Base-by-base conservation (phyloP, 37 sponge, comb jelly and placozoan genomes). In the Beroe forskalii region DNA sequence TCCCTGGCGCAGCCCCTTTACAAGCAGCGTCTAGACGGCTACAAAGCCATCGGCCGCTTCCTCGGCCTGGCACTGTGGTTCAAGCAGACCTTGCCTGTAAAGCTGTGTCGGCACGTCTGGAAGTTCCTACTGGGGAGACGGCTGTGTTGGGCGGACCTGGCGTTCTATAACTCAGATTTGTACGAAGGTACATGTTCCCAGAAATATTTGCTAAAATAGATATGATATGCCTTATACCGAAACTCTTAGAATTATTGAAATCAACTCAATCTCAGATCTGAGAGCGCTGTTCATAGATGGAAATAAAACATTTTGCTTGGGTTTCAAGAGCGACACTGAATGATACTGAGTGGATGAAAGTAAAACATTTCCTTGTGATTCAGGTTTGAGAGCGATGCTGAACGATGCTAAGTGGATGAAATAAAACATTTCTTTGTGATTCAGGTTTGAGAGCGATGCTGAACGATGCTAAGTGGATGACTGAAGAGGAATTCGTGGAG, bases 71-170 rank as follows among this genome's bases (percentile, higher is more conserved):
- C 93, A 66, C 76, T 97, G 55, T 95, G 93, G 94, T 97, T 94
- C 91, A 91, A 89, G 60, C 94, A 97, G 67, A 93, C 94, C 14
- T 67, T 97, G 2, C 97, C 97, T 17, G 76, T 97, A 64, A 93
- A 93, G 91, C 89, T 97, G 38, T 91, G 94, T 36, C 91, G 97
- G 40, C 97, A 97, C 90, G 97, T 97, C 38, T 93, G 93, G 62
- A 96, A 96, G 55, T 95, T 90, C 75, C 67, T 96, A 0, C 83
- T 96, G 30, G 97, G 94, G 89, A 93, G 76, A n/a, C 93, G 93
- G 38, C 60, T 97, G 38, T 93, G 95, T 9, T 97, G 97, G 97
- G 95, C 95, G 91, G 97, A 97, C 67, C 92, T 97, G 0, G 97
- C 95, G 19, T 97, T 97, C 94, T 97, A 93, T 91, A 97, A 97